Conservation (phyloP, 2,113 vertebrate species). For the Capreolus pygargus region DNA sequence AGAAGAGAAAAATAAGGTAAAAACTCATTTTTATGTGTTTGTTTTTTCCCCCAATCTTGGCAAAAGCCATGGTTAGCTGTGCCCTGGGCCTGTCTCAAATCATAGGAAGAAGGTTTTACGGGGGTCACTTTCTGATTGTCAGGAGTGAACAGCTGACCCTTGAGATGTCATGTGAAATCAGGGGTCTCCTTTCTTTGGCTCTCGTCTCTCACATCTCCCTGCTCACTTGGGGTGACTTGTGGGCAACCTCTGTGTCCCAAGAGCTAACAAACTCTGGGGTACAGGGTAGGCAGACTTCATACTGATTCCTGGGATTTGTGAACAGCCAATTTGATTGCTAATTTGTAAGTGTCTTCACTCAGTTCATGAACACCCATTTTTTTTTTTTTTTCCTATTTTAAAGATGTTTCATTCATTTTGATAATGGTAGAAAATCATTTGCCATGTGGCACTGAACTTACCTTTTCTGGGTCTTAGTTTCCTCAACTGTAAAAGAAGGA, state of each 20-base stretch:
- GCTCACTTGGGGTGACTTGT: neutral
- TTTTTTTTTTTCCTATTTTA: neutral
- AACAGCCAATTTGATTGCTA: neutral
- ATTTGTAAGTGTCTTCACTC: neutral
- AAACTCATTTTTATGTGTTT: neutral
- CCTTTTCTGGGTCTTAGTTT: neutral
- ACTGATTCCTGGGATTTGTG: neutral
- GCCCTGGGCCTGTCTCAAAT: neutral
- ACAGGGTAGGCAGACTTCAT: neutral
- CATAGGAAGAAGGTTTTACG: neutral
- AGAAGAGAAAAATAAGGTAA: neutral
- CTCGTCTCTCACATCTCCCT: neutral
- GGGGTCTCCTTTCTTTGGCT: neutral
- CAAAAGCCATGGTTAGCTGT: neutral
- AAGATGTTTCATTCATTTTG: neutral
- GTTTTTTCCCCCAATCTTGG: neutral
- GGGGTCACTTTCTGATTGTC: neutral
- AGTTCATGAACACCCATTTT: neutral
- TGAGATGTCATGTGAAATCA: neutral
- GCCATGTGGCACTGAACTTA: neutral
- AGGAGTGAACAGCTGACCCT: neutral
- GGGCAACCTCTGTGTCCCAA: neutral
- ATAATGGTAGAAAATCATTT: neutral
- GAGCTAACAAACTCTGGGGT: neutral
- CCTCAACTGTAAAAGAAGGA: neutral